Conservation (phyloP, 2,113 vertebrate species). For the Psilopsiagon aymara region DNA sequence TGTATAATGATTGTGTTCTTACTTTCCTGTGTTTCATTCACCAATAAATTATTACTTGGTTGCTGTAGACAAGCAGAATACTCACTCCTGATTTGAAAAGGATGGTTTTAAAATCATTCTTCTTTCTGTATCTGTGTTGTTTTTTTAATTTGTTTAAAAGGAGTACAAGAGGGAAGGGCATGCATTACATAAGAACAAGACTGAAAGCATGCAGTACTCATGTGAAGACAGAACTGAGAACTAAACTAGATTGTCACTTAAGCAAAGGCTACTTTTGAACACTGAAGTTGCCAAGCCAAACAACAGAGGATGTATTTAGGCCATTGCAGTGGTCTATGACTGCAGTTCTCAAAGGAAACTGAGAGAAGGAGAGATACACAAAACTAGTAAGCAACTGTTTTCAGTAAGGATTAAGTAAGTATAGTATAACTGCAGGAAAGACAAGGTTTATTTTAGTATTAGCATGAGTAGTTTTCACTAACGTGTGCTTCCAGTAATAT, state of each 20-base stretch:
- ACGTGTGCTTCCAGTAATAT: neutral
- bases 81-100: neutral
- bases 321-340: neutral
- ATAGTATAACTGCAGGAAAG: neutral
- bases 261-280: neutral
- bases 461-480: neutral
- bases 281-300: neutral
- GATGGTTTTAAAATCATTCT: neutral
- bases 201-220: neutral
- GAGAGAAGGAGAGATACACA: neutral
- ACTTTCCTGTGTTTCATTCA: neutral
- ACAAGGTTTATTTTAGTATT: neutral
- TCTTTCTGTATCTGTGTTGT: neutral
- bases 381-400: neutral
- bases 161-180: neutral
- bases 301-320: neutral
- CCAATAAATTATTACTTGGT: neutral
- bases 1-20: neutral
- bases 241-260: neutral
- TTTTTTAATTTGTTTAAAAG: neutral
- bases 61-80: neutral
- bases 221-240: neutral
- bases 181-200: neutral
- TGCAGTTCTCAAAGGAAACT: neutral
- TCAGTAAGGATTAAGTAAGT: neutral